These are phyloP conservation scores for Phortica variegata DNA, from an alignment of 1,140 invertebrate genomes.

Conservation along the genomic window DNA sequence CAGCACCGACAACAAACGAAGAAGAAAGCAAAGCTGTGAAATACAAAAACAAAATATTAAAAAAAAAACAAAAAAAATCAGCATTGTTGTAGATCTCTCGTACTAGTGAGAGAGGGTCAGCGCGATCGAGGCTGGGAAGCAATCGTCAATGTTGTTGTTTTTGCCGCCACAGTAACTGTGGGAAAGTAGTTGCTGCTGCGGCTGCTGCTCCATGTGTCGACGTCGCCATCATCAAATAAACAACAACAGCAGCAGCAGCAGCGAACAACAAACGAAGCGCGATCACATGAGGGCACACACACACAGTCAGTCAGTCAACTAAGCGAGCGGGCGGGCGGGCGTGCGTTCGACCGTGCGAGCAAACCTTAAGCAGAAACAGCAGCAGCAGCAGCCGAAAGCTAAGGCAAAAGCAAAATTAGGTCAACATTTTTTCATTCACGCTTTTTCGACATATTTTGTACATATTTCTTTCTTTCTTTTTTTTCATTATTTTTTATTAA, in stretches of 20 bases:
- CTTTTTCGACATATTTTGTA: conserved; percentile 48
- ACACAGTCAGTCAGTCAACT: too few relatives aligned
- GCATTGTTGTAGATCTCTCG: too few relatives aligned
- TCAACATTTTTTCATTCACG: conserved; percentile 57
- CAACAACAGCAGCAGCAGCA: conserved; percentile 17
- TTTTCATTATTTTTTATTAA: conserved; percentile 42
- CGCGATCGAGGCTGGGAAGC: conserved; percentile 38
- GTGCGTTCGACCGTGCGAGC: neutral
- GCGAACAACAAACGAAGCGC: too few relatives aligned
- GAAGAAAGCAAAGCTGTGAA: conserved; percentile 9
- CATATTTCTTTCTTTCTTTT: conserved; percentile 42
- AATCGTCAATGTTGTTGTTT: conserved; percentile 18
- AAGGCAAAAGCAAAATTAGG: conserved; percentile 36
- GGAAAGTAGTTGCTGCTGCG: conserved; percentile 34
- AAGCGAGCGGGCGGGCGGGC: too few relatives aligned
- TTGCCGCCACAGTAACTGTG: conserved; percentile 37
- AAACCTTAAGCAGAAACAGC: too few relatives aligned
- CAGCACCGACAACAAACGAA: neutral
- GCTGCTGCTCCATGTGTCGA: conserved; percentile 8
- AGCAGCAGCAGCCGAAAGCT: conserved; percentile 22
- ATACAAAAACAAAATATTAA: too few relatives aligned
- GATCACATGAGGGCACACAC: too few relatives aligned
- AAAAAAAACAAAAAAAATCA: too few relatives aligned
- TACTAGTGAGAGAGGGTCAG: conserved; percentile 26
- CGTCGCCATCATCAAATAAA: conserved; percentile 21